Conservation (phyloP, 1,140 invertebrate genomes). For the Aleiodes sp. region DNA sequence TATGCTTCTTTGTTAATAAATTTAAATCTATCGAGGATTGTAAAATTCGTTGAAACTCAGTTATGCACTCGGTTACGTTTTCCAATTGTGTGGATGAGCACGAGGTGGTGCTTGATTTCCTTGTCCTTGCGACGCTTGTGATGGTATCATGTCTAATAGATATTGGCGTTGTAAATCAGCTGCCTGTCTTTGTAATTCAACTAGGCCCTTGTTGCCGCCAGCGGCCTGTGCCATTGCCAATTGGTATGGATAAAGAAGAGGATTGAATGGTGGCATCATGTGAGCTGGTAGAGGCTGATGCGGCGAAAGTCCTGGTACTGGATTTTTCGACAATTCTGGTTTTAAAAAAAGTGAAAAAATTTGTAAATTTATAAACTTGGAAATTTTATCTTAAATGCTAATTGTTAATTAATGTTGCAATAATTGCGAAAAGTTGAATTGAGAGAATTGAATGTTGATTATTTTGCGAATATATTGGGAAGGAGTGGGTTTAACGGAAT, state of each 20-base stretch:
- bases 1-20: too few species aligned
- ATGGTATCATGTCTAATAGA: conserved; percentile 95
- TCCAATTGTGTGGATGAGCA: conserved; percentile 65
- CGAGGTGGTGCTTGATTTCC: conserved; percentile 59
- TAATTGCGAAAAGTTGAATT: too few species aligned
- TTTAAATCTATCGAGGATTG: conserved; percentile 12
- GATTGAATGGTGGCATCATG: conserved; percentile 83
- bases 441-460: too few species aligned
- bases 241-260: conserved; percentile 87
- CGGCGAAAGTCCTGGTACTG: conserved; percentile 66
- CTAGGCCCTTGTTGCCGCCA: conserved; percentile 69
- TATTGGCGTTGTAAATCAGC: conserved; percentile 94
- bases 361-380: too few species aligned
- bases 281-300: conserved; percentile 78
- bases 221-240: conserved; percentile 81
- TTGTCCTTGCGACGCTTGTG: conserved; percentile 62
- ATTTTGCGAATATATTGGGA: too few species aligned
- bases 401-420: too few species aligned
- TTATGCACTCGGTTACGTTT: conserved; percentile 63
- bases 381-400: too few species aligned
- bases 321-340: conserved; percentile 67
- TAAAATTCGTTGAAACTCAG: conserved; percentile 16
- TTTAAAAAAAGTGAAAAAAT: too few species aligned
- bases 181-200: conserved; percentile 80
- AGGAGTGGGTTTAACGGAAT: too few species aligned